Conservation (phyloP, 2,113 vertebrate genomes). For the Cyprinus carpio region DNA sequence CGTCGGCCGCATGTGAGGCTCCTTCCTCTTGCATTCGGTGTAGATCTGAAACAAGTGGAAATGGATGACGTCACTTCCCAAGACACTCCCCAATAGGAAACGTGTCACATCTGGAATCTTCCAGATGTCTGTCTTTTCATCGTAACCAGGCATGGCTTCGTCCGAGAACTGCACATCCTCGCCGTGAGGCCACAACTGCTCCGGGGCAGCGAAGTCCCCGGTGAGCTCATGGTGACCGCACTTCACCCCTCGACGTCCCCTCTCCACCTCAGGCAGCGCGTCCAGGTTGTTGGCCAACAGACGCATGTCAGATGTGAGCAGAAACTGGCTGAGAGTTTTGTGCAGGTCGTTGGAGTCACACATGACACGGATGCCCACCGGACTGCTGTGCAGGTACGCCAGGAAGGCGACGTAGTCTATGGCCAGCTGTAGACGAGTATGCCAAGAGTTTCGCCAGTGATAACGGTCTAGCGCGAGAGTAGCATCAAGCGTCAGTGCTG, state of each 20-base stretch:
- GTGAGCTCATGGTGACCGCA: constrained; percentile 85
- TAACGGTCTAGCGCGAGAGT: constrained; percentile 81
- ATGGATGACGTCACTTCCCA: constrained; percentile 89
- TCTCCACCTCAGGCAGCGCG: constrained; percentile 82
- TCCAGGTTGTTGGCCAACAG: constrained; percentile 92
- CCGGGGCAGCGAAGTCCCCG: constrained; percentile 92
- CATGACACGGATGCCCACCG: constrained; percentile 88
- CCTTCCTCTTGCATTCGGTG: constrained; percentile 79
- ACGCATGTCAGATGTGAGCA: constrained; percentile 85
- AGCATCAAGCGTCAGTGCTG: constrained; percentile 80
- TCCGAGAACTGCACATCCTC: constrained; percentile 77
- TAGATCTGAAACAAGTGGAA: constrained; percentile 95
- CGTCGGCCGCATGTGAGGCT: constrained; percentile 81
- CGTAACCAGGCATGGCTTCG: constrained; percentile 85
- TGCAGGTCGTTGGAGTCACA: constrained; percentile 91
- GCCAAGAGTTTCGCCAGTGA: constrained; percentile 81
- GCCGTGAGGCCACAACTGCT: constrained; percentile 89
- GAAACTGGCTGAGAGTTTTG: constrained; percentile 92
- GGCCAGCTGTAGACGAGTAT: constrained; percentile 82
- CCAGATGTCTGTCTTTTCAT: constrained; percentile 95
- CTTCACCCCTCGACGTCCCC: constrained; percentile 73
- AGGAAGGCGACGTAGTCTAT: constrained; percentile 83
- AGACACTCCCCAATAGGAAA: constrained; percentile 85
- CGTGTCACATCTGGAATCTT: constrained; percentile 90
- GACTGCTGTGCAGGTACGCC: constrained; percentile 85